These are phyloP conservation scores for Synergus japonicus DNA, from an alignment of 2,888 invertebrate species.

Conservation along the genomic window DNA sequence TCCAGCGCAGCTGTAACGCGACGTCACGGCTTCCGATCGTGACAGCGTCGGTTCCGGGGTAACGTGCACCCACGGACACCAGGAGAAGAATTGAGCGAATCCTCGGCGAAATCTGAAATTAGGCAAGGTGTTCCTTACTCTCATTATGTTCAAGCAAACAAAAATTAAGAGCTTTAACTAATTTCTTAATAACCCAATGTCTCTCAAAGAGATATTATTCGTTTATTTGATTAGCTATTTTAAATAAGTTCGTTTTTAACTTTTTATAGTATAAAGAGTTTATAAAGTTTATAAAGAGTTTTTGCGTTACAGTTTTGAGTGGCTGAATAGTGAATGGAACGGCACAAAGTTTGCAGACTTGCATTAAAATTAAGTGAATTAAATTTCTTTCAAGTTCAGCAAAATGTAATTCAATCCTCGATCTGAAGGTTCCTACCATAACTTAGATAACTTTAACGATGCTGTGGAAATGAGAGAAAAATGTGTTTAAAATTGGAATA, in stretches of 20 bases:
- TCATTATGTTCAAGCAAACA: too few relatives aligned
- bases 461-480: not conserved
- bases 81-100: slow-evolving; percentile 85
- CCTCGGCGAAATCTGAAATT: slow-evolving; percentile 91
- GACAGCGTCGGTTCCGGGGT: slow-evolving; percentile 83
- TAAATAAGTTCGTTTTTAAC: too few relatives aligned
- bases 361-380: not conserved
- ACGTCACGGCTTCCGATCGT: slow-evolving; percentile 85
- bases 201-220: too few relatives aligned
- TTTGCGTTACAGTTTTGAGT: not conserved
- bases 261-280: too few relatives aligned
- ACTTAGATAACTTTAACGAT: not conserved
- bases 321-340: not conserved
- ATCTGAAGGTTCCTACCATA: not conserved
- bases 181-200: too few relatives aligned
- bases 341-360: not conserved
- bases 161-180: too few relatives aligned
- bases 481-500: not conserved
- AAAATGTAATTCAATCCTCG: not conserved
- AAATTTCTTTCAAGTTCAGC: not conserved
- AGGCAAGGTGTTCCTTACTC: not conserved
- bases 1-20: slow-evolving; percentile 87
- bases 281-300: too few relatives aligned
- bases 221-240: too few relatives aligned
- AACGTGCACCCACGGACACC: slow-evolving; percentile 88